A percentile compares a stretch with the other conserved stretches of the same genome.
Conservation (phyloP, 2,797 vertebrate genomes). For the Ataeniobius toweri region DNA sequence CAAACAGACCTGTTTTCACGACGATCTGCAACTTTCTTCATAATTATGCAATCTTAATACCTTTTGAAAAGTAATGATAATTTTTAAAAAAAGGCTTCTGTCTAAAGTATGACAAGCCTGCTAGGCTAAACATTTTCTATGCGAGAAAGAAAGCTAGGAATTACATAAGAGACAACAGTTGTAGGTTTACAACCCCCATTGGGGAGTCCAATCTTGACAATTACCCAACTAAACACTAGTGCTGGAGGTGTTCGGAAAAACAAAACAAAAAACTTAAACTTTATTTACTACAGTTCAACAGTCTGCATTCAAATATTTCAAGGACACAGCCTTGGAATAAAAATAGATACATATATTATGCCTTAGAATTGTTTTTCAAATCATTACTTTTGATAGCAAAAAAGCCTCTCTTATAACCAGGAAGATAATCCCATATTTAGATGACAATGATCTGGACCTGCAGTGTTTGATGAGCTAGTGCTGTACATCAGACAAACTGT, state of each 20-base stretch:
- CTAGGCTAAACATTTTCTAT: not conserved
- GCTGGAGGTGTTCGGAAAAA: not conserved
- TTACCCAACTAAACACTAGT: not conserved
- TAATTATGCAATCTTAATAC: not conserved
- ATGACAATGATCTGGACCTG: not conserved
- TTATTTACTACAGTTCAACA: too few species aligned
- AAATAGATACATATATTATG: not conserved
- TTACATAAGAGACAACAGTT: not conserved
- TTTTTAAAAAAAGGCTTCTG: not conserved
- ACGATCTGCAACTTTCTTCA: not conserved
- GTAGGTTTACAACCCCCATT: not conserved
- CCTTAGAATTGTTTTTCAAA: not conserved
- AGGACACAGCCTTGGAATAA: too few species aligned
- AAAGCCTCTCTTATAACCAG: not conserved
- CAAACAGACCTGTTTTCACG: constrained; percentile 21
- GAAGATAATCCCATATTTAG: not conserved
- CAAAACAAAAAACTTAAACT: not conserved
- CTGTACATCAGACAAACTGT: too few species aligned
- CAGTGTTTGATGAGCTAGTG: too few species aligned
- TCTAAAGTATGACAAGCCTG: not conserved
- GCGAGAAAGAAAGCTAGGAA: not conserved
- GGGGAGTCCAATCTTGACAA: not conserved
- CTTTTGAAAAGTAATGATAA: too few species aligned
- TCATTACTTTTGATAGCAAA: not conserved
- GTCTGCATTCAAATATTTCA: not conserved